Conservation (phyloP, 2,888 invertebrate species). For the Pyralis farinalis region DNA sequence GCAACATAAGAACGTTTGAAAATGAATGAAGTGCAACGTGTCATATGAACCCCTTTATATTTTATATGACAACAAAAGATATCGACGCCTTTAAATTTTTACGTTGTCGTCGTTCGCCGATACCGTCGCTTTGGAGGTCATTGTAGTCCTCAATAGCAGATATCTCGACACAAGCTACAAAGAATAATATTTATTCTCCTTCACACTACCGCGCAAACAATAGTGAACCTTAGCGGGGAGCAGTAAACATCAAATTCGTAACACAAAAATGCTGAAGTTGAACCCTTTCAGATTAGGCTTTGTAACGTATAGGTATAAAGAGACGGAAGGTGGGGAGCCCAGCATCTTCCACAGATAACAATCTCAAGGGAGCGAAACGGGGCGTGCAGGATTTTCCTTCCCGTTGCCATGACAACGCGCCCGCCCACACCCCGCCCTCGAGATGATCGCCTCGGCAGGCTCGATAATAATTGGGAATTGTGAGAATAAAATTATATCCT, state of each 20-base stretch:
- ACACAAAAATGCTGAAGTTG: constrained; percentile 31
- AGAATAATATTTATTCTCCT: constrained; percentile 48
- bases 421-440: constrained; percentile 62
- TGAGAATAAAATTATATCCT: constrained; percentile 66
- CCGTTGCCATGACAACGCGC: constrained; percentile 66
- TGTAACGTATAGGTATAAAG: constrained; percentile 51
- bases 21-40: not conserved
- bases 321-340: constrained; percentile 60
- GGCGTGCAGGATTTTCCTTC: constrained; percentile 66
- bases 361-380: constrained; percentile 59
- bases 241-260: constrained; percentile 37
- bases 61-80: not conserved
- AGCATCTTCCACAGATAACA: constrained; percentile 72
- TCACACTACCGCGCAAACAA: constrained; percentile 10
- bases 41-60: not conserved
- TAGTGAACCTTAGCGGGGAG: constrained; percentile 16
- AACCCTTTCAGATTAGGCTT: constrained; percentile 70
- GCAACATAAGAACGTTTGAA: no score
- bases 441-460: constrained; percentile 60
- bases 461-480: constrained; percentile 60
- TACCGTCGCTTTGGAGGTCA: constrained; percentile 24
- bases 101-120: constrained; percentile 14
- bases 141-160: constrained; percentile 16
- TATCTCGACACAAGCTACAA: constrained; percentile 27
- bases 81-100: constrained; percentile 2